Evolutionary conservation across 2,797 vertebrate species (phyloP).

Genomic region (Pempheris klunzingeri): DNA sequence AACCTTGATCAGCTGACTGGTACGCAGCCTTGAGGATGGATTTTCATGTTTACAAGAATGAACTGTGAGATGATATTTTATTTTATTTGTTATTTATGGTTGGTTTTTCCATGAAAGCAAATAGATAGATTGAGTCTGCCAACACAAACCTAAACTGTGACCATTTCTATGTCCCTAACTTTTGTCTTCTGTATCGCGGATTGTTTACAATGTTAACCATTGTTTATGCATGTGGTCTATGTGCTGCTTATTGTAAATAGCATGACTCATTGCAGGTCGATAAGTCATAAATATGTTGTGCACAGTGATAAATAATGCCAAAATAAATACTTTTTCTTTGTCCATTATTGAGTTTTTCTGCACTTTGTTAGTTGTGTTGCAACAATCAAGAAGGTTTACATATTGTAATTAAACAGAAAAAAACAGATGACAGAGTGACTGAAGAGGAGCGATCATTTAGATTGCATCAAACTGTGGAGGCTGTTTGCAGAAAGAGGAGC

Average conservation of each 20-base stretch:
- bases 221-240: slow-evolving; percentile 18
- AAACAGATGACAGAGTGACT: neutral
- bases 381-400: neutral
- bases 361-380: neutral
- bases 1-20: slow-evolving; percentile 13
- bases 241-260: slow-evolving; percentile 31
- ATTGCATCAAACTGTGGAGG: neutral
- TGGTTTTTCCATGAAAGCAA: slow-evolving; percentile 13
- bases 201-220: slow-evolving; percentile 58
- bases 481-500: neutral
- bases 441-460: neutral
- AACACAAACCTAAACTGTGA: slow-evolving; percentile 30
- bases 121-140: neutral
- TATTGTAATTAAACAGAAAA: neutral
- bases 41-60: slow-evolving; percentile 62
- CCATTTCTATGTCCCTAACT: slow-evolving; percentile 26
- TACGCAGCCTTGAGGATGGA: neutral
- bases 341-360: neutral
- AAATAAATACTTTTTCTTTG: slow-evolving; percentile 23
- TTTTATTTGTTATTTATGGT: neutral
- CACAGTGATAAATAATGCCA: slow-evolving; percentile 16
- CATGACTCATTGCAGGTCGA: slow-evolving; percentile 76
- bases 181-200: slow-evolving; percentile 17
- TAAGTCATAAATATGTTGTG: slow-evolving; percentile 54
- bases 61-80: slow-evolving; percentile 21